Percentiles rank a stretch among this genome's conserved stretches.
phyloP scores from a whole-genome alignment of 2,888 invertebrate genomes.

The Steinernema carpocapsae region DNA sequence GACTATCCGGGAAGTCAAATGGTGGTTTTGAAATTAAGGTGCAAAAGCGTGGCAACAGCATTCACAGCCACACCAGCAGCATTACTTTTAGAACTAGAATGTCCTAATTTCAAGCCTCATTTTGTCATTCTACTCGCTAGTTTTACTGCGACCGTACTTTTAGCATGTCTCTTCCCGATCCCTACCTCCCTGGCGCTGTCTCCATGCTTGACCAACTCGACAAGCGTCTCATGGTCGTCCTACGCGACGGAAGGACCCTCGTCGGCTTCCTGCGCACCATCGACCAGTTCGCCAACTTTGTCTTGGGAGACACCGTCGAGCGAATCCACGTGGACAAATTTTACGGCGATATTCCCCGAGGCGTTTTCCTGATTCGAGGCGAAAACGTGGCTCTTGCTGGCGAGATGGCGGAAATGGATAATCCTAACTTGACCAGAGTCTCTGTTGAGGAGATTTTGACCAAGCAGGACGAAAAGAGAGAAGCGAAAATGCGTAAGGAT shows the following conservation, averaged over 20 bases:
- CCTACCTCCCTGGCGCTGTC: slow-evolving; percentile 67
- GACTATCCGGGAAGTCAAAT: too few species aligned
- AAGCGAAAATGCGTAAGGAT: slow-evolving; percentile 39
- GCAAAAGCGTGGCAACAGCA: too few species aligned
- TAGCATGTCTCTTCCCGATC: slow-evolving; percentile 68
- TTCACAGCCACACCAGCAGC: too few species aligned
- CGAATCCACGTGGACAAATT: slow-evolving; percentile 94
- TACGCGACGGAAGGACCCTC: slow-evolving; percentile 92
- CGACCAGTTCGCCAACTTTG: slow-evolving; percentile 84
- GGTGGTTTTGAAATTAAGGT: too few species aligned
- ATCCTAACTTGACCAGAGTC: slow-evolving; percentile 55
- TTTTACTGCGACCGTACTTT: too few species aligned
- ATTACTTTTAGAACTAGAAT: too few species aligned
- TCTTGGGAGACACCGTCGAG: slow-evolving; percentile 75
- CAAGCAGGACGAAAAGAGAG: slow-evolving; percentile 58
- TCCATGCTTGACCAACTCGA: slow-evolving; percentile 67
- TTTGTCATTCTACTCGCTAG: too few species aligned
- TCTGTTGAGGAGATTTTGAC: slow-evolving; percentile 60
- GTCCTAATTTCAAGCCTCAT: too few species aligned
- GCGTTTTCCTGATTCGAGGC: slow-evolving; percentile 87
- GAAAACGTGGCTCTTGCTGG: slow-evolving; percentile 97
- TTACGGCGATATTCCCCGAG: slow-evolving; percentile 95
- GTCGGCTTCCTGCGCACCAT: slow-evolving; percentile 84
- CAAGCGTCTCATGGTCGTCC: slow-evolving; percentile 89
- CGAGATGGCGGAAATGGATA: slow-evolving; percentile 78